Conservation (phyloP, 2,888 invertebrate species). For the Charanyca ferruginea region DNA sequence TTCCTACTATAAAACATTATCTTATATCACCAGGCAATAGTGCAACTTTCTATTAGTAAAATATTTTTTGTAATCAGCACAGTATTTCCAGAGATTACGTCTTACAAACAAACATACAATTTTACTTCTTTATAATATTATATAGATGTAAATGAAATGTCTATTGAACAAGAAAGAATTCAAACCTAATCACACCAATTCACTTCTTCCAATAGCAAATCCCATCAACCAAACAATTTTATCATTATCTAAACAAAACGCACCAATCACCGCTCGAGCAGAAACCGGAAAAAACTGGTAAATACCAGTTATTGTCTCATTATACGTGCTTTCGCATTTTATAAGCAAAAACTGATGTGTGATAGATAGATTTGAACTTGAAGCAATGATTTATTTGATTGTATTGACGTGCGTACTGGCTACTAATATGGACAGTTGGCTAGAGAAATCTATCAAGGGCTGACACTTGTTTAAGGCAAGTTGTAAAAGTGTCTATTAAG, state of each 20-base stretch:
- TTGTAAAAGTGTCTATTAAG: slow-evolving; percentile 60
- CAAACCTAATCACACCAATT: slow-evolving; percentile 55
- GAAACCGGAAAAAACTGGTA: slow-evolving; percentile 57
- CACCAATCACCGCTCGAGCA: slow-evolving; percentile 40
- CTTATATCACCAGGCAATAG: no score
- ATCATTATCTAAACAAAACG: slow-evolving; percentile 57
- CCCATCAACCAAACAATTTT: slow-evolving; percentile 42
- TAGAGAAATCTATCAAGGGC: slow-evolving; percentile 53
- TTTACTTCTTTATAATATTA: no score
- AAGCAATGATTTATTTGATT: slow-evolving; percentile 66
- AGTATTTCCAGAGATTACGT: no score
- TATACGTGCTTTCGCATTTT: slow-evolving; percentile 65
- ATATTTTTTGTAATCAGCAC: no score
- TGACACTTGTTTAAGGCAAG: slow-evolving; percentile 50
- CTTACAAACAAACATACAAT: no score
- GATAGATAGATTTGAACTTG: slow-evolving; percentile 66
- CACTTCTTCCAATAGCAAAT: slow-evolving; percentile 41
- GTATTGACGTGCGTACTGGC: slow-evolving; percentile 40
- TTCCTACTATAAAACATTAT: no score
- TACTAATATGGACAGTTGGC: slow-evolving; percentile 49
- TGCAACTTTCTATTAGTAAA: no score
- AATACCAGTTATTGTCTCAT: slow-evolving; percentile 62
- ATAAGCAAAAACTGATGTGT: slow-evolving; percentile 64
- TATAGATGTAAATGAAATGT: slow-evolving; percentile 1
- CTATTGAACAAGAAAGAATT: slow-evolving; percentile 14